Evolutionary conservation across 2,113 vertebrate species (phyloP), one percentile per base, ranked within the genome.

Genomic region (Chascanopsetta lugubris): DNA sequence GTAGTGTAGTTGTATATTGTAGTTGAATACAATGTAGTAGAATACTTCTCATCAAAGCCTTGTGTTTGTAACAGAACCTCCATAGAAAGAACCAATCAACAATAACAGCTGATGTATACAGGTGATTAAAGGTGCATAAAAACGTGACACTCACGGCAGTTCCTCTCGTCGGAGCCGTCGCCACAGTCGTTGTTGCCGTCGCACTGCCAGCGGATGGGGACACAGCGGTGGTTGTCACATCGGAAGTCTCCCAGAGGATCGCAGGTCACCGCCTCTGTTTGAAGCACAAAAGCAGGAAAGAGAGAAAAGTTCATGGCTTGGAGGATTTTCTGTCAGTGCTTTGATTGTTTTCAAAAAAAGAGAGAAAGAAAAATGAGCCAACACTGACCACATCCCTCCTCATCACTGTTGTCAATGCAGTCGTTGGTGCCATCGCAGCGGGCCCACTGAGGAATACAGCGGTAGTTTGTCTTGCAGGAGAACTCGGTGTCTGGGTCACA

Each of bases 401-500:
- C 91, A 6, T 92, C 90, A 1, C 84, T 92, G 83, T 90, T 89
- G 75, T 92, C 89, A 2, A 89, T 20, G 78, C 91, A 92, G 85
- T 92, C 87, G 0, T 91, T 86, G 32, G 61, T 66, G 68, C 89
- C 87, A 0, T 92, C 86, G n/a, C 91, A 92, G 29, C 88, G 82
- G 4, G 82, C 88, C 90, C 82, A 91, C 81, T 82, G 77, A 34
- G 90, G 89, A 55, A 92, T 15, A 13, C 91, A 92, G 71, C 87
- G 90, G 81, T 92, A 92, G 80, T 90, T 92, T 22, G 87, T 83
- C 78, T 74, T 84, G 69, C 91, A 91, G 84, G 89, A 90, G 67
- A 91, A 92, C 77, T 92, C 90, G 0, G 88, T 91, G 20, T 82
- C 73, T 12, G 82, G 68, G 22, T 92, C 88, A 18, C 90, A 92